Evolutionary conservation across 2,888 invertebrate genomes (phyloP).

Genomic region (Synanthedon tipuliformis): DNA sequence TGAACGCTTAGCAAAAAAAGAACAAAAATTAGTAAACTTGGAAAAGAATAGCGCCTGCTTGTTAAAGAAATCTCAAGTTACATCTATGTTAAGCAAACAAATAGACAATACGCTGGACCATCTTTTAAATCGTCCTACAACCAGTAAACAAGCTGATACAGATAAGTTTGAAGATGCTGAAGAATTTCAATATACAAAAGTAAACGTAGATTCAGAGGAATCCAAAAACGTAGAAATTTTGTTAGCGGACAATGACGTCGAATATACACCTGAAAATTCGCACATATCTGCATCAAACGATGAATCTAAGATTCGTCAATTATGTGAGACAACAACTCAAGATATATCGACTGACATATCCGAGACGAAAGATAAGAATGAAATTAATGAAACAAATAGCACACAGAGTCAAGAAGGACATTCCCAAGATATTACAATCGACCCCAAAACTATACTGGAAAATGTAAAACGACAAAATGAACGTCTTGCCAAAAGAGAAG

Average conservation of each 20-base stretch:
- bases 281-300: neutral
- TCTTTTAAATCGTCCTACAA: slow-evolving; percentile 22
- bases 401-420: neutral
- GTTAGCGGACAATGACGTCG: neutral
- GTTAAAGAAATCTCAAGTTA: slow-evolving; percentile 20
- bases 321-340: too few species aligned
- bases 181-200: neutral
- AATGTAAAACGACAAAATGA: slow-evolving; percentile 29
- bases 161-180: slow-evolving; percentile 1
- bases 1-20: slow-evolving; percentile 25
- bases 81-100: slow-evolving; percentile 19
- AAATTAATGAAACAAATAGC: neutral
- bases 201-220: neutral
- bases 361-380: neutral
- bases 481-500: slow-evolving; percentile 24
- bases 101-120: slow-evolving; percentile 23
- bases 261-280: neutral
- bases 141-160: slow-evolving; percentile 9
- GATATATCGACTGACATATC: too few species aligned
- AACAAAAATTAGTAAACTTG: slow-evolving; percentile 26
- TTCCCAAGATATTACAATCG: slow-evolving; percentile 1
- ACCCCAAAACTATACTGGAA: slow-evolving; percentile 11
- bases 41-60: slow-evolving; percentile 27
- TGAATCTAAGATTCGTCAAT: too few species aligned
- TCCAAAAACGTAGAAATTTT: neutral